phyloP scores from a whole-genome alignment of 64 coral and sea anemone species.

The Montipora cactus region DNA sequence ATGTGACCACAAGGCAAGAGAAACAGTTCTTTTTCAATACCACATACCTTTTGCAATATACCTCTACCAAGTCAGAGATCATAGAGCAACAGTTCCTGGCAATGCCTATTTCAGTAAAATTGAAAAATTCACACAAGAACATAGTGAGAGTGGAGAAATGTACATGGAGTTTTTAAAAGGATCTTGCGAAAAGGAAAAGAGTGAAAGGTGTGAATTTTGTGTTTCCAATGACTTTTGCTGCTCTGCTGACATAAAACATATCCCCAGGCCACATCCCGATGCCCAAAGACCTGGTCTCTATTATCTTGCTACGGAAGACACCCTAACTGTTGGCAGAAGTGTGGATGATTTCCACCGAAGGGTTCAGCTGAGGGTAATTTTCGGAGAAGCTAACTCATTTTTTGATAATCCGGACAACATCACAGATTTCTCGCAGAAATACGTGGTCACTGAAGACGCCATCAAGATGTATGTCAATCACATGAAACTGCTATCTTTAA shows the following conservation, averaged over 20 bases:
- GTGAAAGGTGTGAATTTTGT: conserved; percentile 31
- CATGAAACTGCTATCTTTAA: conserved; percentile 61
- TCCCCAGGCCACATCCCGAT: background rate
- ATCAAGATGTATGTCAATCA: conserved; percentile 63
- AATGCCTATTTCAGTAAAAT: conserved; percentile 32
- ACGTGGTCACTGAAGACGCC: conserved; percentile 39
- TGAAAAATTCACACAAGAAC: background rate
- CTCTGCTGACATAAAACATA: conserved; percentile 38
- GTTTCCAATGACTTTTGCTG: conserved; percentile 33
- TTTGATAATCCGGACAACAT: conserved; percentile 62
- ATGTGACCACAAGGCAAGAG: conserved; percentile 8
- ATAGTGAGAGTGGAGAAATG: conserved; percentile 33
- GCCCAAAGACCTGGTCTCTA: conserved; percentile 39
- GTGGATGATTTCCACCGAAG: conserved; percentile 44
- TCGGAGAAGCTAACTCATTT: conserved; percentile 31
- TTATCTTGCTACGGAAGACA: conserved; percentile 48
- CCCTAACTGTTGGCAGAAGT: conserved; percentile 35
- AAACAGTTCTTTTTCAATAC: background rate
- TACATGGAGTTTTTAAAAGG: conserved; percentile 34
- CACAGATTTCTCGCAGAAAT: conserved; percentile 40
- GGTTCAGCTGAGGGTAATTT: conserved; percentile 27
- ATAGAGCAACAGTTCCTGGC: conserved; percentile 3
- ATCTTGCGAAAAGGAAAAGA: conserved; percentile 35
- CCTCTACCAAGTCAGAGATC: background rate
- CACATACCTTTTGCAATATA: background rate